Percentiles rank a stretch among this genome's conserved stretches.
These are phyloP conservation scores for Solenopsis invicta DNA, from an alignment of 1,140 invertebrate genomes.

Conservation along the genomic window DNA sequence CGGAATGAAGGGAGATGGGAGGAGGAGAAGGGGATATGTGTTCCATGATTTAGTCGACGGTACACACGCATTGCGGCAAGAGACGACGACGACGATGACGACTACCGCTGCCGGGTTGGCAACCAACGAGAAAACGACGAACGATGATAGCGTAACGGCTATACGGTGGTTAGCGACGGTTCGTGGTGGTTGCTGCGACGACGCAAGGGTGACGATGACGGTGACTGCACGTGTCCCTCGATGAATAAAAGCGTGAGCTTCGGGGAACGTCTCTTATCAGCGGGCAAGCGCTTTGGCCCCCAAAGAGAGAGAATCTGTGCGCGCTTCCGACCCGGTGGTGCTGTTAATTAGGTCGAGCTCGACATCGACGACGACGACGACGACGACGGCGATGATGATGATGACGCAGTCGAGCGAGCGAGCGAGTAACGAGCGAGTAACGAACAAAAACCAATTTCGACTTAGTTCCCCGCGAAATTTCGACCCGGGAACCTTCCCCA, in stretches of 20 bases:
- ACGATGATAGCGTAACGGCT: not conserved
- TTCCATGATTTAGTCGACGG: conserved; percentile 61
- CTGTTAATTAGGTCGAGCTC: conserved; percentile 55
- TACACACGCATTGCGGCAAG: not conserved
- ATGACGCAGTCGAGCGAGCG: conserved; percentile 30
- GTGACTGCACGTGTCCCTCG: conserved; percentile 60
- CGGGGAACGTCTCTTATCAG: conserved; percentile 22
- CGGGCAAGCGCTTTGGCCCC: conserved; percentile 25
- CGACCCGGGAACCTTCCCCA: conserved; percentile 30
- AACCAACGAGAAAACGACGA: conserved; percentile 18
- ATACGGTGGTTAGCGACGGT: conserved; percentile 3
- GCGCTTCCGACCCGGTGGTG: conserved; percentile 51
- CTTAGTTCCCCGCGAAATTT: conserved; percentile 57
- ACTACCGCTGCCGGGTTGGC: conserved; percentile 3
- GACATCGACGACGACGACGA: conserved; percentile 21
- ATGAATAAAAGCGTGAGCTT: conserved; percentile 38
- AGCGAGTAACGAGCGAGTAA: conserved; percentile 52
- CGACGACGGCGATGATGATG: conserved; percentile 11
- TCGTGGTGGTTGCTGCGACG: not conserved
- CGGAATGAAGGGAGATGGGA: conserved; percentile 15
- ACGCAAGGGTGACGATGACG: conserved; percentile 34
- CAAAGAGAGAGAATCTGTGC: conserved; percentile 52
- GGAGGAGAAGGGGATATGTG: conserved; percentile 52
- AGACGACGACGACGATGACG: not conserved
- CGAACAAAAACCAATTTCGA: conserved; percentile 60